Base-by-base conservation (phyloP, 2,797 vertebrate species). In the Acanthopagrus latus region DNA sequence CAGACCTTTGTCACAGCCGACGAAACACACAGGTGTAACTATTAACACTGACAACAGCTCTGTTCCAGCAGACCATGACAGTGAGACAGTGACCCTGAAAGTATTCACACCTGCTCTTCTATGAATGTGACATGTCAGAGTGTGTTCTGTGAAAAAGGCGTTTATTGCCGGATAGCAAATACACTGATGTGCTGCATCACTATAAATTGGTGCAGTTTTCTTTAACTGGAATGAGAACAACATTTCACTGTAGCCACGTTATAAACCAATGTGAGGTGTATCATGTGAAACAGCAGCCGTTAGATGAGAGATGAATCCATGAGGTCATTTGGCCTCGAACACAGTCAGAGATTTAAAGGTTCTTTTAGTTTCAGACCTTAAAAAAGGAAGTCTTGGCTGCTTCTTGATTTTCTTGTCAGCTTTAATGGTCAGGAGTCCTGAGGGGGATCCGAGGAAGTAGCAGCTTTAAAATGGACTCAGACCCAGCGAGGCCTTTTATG, bases 401-500 rank as follows among this genome's bases (percentile, higher is more conserved):
- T 7, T 76, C 64, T 71, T 67, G n/a, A 76, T 79, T 76, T 78
- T 60, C 64, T 47, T 64, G 64, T 62, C 2, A 11, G 25, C 64
- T 62, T 16, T 88, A 70, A 81, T 70, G 64, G 64, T 80, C 72
- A 77, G 71, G 76, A 76, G 66, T 85, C 77, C 83, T 76, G 78
- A 13, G 8, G 70, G 73, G 70, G 71, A 65, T 70, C 12, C 5
- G 13, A 87, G 64, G 68, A 84, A 86, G 77, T 71, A 60, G 54
- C 74, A 60, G 64, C 48, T 74, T 76, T 65, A 64, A 76, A 84
- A 74, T 52, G 21, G 58, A 87, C 75, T 77, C 76, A 64, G 64
- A 74, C 58, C 74, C 65, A 71, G 80, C 55, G 81, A 84, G 80
- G 60, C 82, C 63, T 85, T 86, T 88, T 69, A 86, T 83, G 55